These are phyloP conservation scores for Ptychadena robeensis DNA, from an alignment of 2,797 vertebrate genomes.

Conservation along the genomic window DNA sequence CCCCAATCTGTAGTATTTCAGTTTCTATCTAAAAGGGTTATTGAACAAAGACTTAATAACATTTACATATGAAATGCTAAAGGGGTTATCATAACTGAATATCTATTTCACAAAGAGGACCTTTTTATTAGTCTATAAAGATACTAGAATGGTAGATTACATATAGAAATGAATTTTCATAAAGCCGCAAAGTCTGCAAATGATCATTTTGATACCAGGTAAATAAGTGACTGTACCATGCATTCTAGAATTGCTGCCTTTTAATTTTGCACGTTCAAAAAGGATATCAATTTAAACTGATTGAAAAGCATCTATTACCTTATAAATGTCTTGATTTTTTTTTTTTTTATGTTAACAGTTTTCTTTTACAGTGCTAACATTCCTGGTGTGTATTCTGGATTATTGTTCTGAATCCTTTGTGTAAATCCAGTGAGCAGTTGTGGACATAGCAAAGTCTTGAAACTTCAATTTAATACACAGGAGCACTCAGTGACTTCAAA, in stretches of 20 bases:
- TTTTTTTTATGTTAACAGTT: neutral
- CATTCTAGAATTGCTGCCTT: no score
- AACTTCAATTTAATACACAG: neutral
- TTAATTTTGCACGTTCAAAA: neutral
- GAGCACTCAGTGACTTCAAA: neutral
- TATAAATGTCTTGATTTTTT: neutral
- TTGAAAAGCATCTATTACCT: neutral
- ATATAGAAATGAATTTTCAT: no score
- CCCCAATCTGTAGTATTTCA: no score
- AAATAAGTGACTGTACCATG: no score
- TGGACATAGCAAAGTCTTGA: neutral
- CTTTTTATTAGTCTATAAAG: no score
- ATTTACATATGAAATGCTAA: neutral
- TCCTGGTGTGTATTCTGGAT: neutral
- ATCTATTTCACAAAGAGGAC: neutral
- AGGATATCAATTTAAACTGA: neutral
- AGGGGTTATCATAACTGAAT: neutral
- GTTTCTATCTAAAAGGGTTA: no score
- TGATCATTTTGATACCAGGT: neutral
- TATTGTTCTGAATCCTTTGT: neutral
- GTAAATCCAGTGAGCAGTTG: neutral
- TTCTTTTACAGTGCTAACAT: neutral
- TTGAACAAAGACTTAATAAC: no score
- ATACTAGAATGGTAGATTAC: no score
- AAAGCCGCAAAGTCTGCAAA: no score